phyloP scores from a whole-genome alignment of 2,113 vertebrate genomes.

The Athene cunicularia region DNA sequence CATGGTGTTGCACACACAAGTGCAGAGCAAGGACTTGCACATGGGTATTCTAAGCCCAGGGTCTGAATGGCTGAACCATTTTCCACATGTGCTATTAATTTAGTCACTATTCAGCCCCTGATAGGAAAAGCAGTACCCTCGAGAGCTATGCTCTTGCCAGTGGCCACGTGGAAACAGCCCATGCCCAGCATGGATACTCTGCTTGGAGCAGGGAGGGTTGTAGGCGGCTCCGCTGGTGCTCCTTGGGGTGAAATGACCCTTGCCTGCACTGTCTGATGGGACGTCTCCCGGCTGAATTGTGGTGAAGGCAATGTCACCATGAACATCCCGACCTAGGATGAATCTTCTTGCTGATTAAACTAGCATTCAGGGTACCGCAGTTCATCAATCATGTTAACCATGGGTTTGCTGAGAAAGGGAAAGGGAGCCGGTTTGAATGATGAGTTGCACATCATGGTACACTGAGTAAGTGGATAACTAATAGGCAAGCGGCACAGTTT shows the following conservation, averaged over 20 bases:
- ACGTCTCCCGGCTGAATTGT: fast-evolving
- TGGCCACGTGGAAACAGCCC: background rate
- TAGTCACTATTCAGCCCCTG: background rate
- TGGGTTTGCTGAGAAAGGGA: background rate
- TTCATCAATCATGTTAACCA: background rate
- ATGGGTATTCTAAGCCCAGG: background rate
- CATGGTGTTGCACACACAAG: background rate
- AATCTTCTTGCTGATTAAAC: background rate
- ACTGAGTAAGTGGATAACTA: background rate
- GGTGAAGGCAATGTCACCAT: background rate
- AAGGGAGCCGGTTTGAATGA: background rate
- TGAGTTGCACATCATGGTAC: fast-evolving
- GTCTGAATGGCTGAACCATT: background rate
- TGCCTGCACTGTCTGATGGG: background rate
- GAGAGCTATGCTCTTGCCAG: background rate
- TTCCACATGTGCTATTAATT: background rate
- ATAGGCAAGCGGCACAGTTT: background rate
- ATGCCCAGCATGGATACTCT: background rate
- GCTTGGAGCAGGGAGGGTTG: background rate
- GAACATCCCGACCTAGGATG: background rate
- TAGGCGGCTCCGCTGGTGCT: background rate
- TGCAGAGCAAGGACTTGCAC: background rate
- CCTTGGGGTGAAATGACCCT: background rate
- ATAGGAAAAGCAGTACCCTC: background rate
- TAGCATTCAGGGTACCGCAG: background rate